Evolutionary conservation across 2,888 invertebrate genomes (phyloP), one percentile per base, ranked within the genome.

Genomic region (Pogonocherus hispidulus): DNA sequence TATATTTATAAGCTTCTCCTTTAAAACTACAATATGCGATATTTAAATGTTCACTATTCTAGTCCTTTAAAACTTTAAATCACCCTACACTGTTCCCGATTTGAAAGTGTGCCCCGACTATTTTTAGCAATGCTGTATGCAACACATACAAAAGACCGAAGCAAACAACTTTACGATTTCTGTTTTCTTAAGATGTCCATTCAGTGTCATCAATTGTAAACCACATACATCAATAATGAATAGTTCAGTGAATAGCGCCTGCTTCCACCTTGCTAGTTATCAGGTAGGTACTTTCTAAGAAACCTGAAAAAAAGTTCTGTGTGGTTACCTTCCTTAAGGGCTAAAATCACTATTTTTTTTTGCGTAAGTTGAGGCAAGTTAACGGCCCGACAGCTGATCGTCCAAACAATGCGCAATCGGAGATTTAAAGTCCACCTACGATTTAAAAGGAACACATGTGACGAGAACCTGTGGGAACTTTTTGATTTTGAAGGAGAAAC

Each of bases 401-500:
- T 63, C 51, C 37, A 51, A 64, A 69, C 64, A 72, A 68, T 66
- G 52, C 63, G 49, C 62, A 47, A 65, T 41, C 35, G n/a, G 47
- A 57, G 55, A 68, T 70, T 72, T 70, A 69, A 70, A 73, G 66
- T 70, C 73, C 70, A 69, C 70, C 70, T 70, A 70, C 65, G 63
- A 66, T 57, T 51, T 64, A 69, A 69, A 67, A 66, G 64, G 55
- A 66, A 60, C 69, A 65, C 69, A 67, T 64, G 49, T 73, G 69
- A 70, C 57, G 66, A 62, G 60, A 65, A 72, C 66, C 70, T 70
- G 72, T 73, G 70, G 68, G 72, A 73, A 69, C 64, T 57, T 62
- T 63, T 59, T 20, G 55, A 41, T 55, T 56, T 49, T 27, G 20
- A 49, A 64, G 55, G 56, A 65, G 60, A 60, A 56, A 64, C 64